A percentile compares a stretch with the other conserved stretches of the same genome.
Evolutionary conservation across 2,113 vertebrate genomes (phyloP).

Genomic region (Muntiacus reevesi): DNA sequence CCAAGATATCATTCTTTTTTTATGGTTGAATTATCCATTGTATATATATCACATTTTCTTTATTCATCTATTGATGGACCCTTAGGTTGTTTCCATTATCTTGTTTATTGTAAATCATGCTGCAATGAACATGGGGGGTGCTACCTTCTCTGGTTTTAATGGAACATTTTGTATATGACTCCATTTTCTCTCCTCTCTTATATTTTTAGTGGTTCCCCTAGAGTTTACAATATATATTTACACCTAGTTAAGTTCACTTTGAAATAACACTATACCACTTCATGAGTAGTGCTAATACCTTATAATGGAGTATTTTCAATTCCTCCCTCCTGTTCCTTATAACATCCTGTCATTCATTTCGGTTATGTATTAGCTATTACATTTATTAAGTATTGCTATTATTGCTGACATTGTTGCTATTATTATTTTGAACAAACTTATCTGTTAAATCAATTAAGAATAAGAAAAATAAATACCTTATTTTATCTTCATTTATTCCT

Average conservation of each 20-base stretch:
- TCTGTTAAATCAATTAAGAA: neutral
- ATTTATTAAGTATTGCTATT: neutral
- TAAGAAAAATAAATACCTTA: neutral
- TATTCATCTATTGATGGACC: neutral
- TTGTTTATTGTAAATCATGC: neutral
- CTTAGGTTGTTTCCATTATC: neutral
- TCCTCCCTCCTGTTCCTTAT: neutral
- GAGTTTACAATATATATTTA: neutral
- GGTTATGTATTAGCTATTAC: neutral
- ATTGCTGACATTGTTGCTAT: neutral
- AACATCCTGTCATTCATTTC: neutral
- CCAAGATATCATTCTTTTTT: neutral
- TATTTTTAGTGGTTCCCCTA: neutral
- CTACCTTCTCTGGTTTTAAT: neutral
- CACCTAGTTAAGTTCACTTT: neutral
- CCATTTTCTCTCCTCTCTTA: neutral
- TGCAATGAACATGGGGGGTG: neutral
- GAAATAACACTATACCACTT: neutral
- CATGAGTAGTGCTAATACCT: neutral
- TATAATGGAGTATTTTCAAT: neutral
- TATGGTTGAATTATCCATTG: neutral
- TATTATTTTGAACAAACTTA: slow-evolving; percentile 6
- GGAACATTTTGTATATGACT: neutral
- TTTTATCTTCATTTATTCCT: neutral
- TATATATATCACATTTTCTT: neutral